Evolutionary conservation across 2,113 vertebrate species (phyloP).

Genomic region (Pygoscelis antarcticus): DNA sequence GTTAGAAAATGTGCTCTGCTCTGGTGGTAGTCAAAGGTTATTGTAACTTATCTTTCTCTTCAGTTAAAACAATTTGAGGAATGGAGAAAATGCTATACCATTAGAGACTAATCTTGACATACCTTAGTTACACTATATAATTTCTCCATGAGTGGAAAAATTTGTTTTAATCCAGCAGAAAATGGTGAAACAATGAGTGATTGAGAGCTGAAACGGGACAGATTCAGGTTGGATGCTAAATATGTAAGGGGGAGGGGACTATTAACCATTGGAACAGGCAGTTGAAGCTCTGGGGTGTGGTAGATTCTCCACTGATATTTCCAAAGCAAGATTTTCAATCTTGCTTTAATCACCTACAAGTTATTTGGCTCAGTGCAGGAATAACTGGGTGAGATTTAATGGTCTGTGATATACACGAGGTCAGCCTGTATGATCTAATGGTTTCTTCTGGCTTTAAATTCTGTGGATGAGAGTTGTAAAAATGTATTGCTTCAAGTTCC

Average conservation of each 20-base stretch:
- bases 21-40: background rate
- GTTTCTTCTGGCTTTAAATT: constrained; percentile 1
- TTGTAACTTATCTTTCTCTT: background rate
- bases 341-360: background rate
- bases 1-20: background rate
- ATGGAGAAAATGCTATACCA: background rate
- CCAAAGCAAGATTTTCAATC: background rate
- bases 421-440: background rate
- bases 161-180: background rate
- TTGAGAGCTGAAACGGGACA: background rate
- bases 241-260: background rate
- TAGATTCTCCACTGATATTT: background rate
- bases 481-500: background rate
- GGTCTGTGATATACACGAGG: background rate
- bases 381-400: background rate
- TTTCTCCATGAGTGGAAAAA: background rate
- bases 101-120: background rate
- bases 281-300: background rate
- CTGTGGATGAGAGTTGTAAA: background rate
- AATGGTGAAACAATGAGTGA: background rate
- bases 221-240: background rate
- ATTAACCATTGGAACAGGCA: background rate
- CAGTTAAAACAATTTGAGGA: background rate
- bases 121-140: background rate
- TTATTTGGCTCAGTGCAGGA: background rate